Conservation (phyloP, 2,888 invertebrate species). For the Caenorhabditis sinica region DNA sequence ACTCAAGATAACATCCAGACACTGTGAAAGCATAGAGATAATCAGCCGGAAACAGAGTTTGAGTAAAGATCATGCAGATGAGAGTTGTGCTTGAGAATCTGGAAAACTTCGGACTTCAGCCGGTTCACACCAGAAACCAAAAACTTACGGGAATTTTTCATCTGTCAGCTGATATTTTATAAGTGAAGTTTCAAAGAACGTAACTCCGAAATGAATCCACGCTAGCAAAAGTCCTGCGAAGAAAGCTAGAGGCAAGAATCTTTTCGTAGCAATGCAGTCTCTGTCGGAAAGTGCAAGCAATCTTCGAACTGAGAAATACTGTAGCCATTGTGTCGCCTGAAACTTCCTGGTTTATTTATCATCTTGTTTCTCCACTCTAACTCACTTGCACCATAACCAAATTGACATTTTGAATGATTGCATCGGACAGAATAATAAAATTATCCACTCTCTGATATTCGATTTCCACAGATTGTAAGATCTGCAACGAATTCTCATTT, state of each 20-base stretch:
- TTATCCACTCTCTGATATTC: slow-evolving; percentile 76
- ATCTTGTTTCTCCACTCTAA: not conserved
- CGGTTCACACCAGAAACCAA: not conserved
- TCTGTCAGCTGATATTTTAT: slow-evolving; percentile 82
- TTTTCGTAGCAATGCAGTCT: slow-evolving; percentile 76
- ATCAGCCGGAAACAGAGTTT: slow-evolving; percentile 82
- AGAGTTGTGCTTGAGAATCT: slow-evolving; percentile 76
- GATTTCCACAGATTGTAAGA: slow-evolving; percentile 74
- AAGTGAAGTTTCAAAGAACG: slow-evolving; percentile 79
- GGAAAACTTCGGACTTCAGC: not conserved
- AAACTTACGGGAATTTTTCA: slow-evolving; percentile 72
- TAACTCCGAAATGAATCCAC: slow-evolving; percentile 82
- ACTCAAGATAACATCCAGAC: slow-evolving; percentile 81
- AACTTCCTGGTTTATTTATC: not conserved
- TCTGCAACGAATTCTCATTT: slow-evolving; percentile 50
- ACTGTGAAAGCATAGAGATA: slow-evolving; percentile 82
- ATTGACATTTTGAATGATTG: slow-evolving; percentile 70
- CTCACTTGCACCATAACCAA: slow-evolving; percentile 73
- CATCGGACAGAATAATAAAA: slow-evolving; percentile 69
- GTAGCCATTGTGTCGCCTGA: slow-evolving; percentile 77
- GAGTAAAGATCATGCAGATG: slow-evolving; percentile 83
- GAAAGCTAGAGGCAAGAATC: slow-evolving; percentile 78
- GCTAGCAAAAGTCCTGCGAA: slow-evolving; percentile 74
- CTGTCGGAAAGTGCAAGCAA: slow-evolving; percentile 77
- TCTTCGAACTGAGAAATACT: slow-evolving; percentile 77